phyloP scores from a whole-genome alignment of 2,888 invertebrate genomes.

The Galeopsomyia nigrocyanea region DNA sequence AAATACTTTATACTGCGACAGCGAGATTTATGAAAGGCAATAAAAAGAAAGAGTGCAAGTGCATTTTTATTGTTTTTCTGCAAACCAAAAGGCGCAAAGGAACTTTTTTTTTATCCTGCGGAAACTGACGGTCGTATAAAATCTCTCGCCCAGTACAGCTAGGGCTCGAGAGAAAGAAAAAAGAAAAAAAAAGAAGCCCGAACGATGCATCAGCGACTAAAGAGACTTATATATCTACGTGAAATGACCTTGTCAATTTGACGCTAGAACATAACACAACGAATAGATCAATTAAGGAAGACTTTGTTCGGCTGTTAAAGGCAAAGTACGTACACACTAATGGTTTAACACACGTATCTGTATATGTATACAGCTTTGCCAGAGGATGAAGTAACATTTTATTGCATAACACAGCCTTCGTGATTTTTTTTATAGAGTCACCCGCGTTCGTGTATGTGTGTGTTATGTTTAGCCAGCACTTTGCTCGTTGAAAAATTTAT shows the following conservation, averaged over 20 bases:
- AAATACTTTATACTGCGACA: too few relatives aligned
- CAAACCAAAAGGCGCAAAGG: too few relatives aligned
- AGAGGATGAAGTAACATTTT: slow-evolving; percentile 26
- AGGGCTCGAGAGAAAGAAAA: too few relatives aligned
- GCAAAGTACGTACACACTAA: slow-evolving; percentile 16
- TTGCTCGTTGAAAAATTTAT: too few relatives aligned
- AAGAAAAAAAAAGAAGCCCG: slow-evolving; percentile 39
- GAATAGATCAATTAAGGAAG: slow-evolving; percentile 46
- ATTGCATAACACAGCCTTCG: slow-evolving; percentile 19
- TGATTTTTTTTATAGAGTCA: slow-evolving; percentile 3
- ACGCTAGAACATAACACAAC: slow-evolving; percentile 30
- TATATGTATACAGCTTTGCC: too few relatives aligned
- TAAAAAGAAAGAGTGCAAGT: too few relatives aligned
- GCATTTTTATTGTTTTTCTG: too few relatives aligned
- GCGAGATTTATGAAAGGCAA: too few relatives aligned
- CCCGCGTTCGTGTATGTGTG: too few relatives aligned
- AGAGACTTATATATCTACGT: slow-evolving; percentile 11
- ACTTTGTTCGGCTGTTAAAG: slow-evolving; percentile 39
- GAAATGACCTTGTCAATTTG: slow-evolving; percentile 41
- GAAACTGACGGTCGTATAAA: too few relatives aligned
- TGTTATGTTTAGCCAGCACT: too few relatives aligned
- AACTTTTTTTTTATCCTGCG: not conserved
- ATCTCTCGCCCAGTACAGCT: too few relatives aligned
- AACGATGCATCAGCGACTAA: slow-evolving; percentile 17
- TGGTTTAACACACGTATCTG: not conserved